phyloP scores from a whole-genome alignment of 2,113 vertebrate species.

The Chaetura pelagica region DNA sequence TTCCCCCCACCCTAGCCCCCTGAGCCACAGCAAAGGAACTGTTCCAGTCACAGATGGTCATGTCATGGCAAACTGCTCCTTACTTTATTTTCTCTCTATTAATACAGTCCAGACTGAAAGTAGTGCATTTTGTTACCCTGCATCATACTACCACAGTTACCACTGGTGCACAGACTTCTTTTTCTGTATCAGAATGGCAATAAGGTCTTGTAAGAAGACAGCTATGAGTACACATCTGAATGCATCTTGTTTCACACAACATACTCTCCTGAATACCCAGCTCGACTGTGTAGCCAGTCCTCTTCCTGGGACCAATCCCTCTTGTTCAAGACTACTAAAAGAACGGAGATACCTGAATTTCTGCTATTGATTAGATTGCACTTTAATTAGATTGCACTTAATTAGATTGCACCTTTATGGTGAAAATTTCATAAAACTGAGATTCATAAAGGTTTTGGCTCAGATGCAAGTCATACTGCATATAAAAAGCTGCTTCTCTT shows the following conservation, averaged over 20 bases:
- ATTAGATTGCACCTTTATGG: background rate
- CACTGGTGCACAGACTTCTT: background rate
- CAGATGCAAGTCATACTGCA: background rate
- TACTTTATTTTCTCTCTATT: background rate
- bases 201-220: background rate
- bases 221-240: background rate
- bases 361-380: background rate
- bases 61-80: fast-evolving
- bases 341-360: background rate
- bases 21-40: background rate
- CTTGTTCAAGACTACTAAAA: background rate
- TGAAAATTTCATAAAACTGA: background rate
- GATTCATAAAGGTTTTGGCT: background rate
- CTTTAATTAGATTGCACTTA: background rate
- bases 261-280: background rate
- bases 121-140: background rate
- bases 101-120: background rate
- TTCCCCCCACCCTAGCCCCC: background rate
- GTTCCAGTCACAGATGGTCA: background rate
- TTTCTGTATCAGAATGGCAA: background rate
- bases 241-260: background rate
- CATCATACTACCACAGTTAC: background rate
- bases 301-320: background rate
- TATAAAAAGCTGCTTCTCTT: background rate
- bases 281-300: background rate